Conservation (phyloP, 2,113 vertebrate genomes). For the Dromas ardeola region DNA sequence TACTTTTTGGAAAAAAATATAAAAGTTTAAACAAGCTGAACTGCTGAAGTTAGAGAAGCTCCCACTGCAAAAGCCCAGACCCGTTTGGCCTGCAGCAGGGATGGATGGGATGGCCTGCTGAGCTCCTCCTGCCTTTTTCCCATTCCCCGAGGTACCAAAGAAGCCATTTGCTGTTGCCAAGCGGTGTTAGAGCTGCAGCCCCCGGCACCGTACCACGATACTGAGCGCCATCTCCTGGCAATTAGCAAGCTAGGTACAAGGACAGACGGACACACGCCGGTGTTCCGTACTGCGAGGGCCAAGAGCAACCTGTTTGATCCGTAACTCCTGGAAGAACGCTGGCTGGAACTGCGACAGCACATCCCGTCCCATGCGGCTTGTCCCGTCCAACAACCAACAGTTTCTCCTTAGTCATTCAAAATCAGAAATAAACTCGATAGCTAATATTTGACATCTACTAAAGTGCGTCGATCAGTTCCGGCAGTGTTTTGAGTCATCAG, state of each 20-base stretch:
- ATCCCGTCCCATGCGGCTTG: neutral
- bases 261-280: fast-evolving
- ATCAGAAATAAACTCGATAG: neutral
- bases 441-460: neutral
- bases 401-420: neutral
- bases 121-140: neutral
- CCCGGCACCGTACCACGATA: neutral
- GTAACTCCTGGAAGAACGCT: neutral
- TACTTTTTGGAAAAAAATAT: neutral
- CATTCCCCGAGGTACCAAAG: too few relatives aligned
- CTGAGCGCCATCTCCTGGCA: neutral
- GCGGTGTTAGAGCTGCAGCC: too few relatives aligned
- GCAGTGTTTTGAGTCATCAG: neutral
- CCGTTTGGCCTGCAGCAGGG: neutral
- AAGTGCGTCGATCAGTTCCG: neutral
- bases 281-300: fast-evolving
- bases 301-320: neutral
- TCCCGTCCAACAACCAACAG: fast-evolving
- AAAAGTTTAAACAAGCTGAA: neutral
- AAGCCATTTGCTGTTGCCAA: neutral
- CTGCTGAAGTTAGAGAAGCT: neutral
- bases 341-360: neutral
- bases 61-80: neutral
- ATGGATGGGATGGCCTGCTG: neutral
- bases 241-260: too few relatives aligned